phyloP scores from a whole-genome alignment of 2,888 invertebrate species.

The Troides helena region DNA sequence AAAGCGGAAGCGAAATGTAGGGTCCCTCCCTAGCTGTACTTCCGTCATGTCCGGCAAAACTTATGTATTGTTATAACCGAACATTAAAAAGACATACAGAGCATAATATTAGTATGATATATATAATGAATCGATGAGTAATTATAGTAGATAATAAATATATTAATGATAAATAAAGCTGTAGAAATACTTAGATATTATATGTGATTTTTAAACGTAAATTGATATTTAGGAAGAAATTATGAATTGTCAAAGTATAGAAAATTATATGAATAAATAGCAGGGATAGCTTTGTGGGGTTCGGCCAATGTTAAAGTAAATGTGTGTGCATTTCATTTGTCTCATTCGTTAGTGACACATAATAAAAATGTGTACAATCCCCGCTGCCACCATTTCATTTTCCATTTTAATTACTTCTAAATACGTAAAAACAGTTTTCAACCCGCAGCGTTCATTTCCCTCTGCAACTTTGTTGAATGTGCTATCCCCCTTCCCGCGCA shows the following conservation, averaged over 20 bases:
- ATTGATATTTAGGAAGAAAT: no score
- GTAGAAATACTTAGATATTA: no score
- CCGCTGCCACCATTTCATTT: background rate
- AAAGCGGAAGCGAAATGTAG: constrained; percentile 9
- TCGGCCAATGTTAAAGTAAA: no score
- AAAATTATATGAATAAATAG: no score
- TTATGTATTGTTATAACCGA: background rate
- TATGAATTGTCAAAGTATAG: no score
- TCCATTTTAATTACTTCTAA: constrained; percentile 6
- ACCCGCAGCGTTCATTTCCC: constrained; percentile 15
- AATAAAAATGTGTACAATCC: background rate
- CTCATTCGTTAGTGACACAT: background rate
- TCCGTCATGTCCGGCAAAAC: constrained; percentile 9
- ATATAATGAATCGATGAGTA: no score
- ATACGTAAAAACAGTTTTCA: constrained; percentile 11
- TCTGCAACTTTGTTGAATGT: constrained; percentile 26
- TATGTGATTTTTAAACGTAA: no score
- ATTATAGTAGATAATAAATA: no score
- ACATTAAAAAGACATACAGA: background rate
- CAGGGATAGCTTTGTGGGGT: no score
- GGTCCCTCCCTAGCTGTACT: background rate
- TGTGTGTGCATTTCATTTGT: no score
- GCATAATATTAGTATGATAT: no score
- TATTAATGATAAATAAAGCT: no score
- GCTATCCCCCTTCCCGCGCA: constrained; percentile 25